These are phyloP conservation scores for Marmota monax DNA, from an alignment of 2,113 vertebrate species.

Conservation along the genomic window DNA sequence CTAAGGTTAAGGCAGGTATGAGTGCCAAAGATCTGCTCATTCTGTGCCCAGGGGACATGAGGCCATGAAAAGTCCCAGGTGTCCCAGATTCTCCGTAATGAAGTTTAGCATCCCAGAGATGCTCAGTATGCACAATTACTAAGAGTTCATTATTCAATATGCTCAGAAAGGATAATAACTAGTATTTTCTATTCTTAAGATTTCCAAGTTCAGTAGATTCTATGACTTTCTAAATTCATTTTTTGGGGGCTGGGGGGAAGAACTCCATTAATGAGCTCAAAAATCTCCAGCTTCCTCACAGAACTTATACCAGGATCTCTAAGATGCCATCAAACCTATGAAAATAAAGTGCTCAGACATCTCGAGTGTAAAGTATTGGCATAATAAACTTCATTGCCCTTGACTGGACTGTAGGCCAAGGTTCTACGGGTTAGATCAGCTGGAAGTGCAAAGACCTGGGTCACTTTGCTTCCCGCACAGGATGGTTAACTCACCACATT, in stretches of 20 bases:
- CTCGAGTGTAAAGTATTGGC: neutral
- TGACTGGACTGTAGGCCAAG: neutral
- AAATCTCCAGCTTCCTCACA: neutral
- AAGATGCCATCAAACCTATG: neutral
- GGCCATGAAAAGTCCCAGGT: neutral
- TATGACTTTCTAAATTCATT: neutral
- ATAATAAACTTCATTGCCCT: neutral
- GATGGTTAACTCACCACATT: constrained; percentile 54
- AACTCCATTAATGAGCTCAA: constrained; percentile 1
- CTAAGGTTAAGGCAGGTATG: neutral
- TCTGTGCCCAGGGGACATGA: neutral
- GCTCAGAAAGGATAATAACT: neutral
- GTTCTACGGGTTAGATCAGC: neutral
- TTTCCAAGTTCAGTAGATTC: neutral
- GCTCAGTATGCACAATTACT: neutral
- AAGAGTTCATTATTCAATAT: neutral
- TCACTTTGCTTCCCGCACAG: neutral
- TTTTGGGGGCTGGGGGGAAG: neutral
- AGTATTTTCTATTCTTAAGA: neutral
- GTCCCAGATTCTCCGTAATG: neutral
- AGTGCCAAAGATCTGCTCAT: neutral
- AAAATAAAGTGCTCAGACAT: neutral
- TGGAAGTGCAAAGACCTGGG: neutral
- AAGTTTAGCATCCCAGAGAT: neutral
- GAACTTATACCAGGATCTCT: constrained; percentile 16